Evolutionary conservation across 2,797 vertebrate species (phyloP).

Genomic region (Sebastes variabilis): DNA sequence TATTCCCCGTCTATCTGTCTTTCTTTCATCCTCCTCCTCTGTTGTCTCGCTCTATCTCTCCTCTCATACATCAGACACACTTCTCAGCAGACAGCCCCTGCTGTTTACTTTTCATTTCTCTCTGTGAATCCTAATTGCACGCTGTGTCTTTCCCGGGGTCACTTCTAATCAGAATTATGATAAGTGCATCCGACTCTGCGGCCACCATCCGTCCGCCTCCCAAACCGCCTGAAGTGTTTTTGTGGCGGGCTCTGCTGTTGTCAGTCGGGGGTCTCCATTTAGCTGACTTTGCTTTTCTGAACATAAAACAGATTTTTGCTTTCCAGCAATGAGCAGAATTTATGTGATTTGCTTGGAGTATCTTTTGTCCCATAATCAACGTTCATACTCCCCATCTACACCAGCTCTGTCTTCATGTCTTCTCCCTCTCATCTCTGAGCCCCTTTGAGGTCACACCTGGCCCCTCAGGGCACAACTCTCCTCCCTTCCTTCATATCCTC

Average conservation of each 20-base stretch:
- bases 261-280: conserved; percentile 13
- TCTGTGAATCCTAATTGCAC: conserved; percentile 64
- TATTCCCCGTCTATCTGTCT: conserved; percentile 24
- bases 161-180: conserved; percentile 61
- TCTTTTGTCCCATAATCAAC: background rate
- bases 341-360: background rate
- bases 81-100: conserved; percentile 49
- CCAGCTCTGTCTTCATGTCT: background rate
- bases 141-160: conserved; percentile 51
- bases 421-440: background rate
- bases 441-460: background rate
- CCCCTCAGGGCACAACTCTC: conserved; percentile 22
- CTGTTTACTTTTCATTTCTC: conserved; percentile 73
- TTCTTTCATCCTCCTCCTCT: conserved; percentile 42
- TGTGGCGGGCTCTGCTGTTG: background rate
- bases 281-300: conserved; percentile 42
- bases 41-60: conserved; percentile 65
- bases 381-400: background rate
- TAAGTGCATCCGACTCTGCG: conserved; percentile 30
- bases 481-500: conserved; percentile 32
- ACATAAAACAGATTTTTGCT: conserved; percentile 19
- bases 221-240: background rate
- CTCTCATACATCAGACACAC: conserved; percentile 67
- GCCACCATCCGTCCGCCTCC: background rate
- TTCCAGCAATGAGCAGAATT: background rate